Base-by-base conservation (phyloP, 2,888 invertebrate species). In the Eupithecia abbreviata region DNA sequence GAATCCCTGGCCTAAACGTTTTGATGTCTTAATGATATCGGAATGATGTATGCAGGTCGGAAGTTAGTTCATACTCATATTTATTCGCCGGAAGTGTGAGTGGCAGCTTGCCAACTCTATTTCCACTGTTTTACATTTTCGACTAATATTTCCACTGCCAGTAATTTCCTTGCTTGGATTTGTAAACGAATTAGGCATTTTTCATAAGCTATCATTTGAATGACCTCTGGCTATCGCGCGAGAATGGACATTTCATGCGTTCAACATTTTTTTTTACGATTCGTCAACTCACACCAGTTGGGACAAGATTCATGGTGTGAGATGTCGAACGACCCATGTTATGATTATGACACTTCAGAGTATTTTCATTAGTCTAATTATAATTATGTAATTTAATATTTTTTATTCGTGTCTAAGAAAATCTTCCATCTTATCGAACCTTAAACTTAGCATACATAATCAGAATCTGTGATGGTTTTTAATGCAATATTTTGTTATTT, bases 1-100 rank as follows among this genome's bases (percentile, higher is more conserved):
- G 69, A 69, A 47, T 4, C 86, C 82, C 47, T 69, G 30, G 47
- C 47, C 45, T 83, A 83, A 82, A 77, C 83, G 85, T 88, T 89
- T 87, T 91, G 92, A 94, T 93, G 90, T 93, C 93, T 93, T 93
- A 93, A 94, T 94, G 90, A 89, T 89, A 91, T 89, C 84, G 84
- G 87, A 87, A 86, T 93, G 92, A 93, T 93, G 90, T 90, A 93
- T 92, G 91, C 87, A 85, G 81, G 79, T 88, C 91, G 93, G 93
- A 93, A 93, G 88, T 84, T 10, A 81, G 69, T 66, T 42, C 41
- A 42, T 42, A 66, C 42, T 69, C 69, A 47, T 69, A 69, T 69
- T 49, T 69, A 69, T 49, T 18, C 47, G 47, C 47, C 69, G 69
- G 69, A 69, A 69, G 45, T 69, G 69, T 80, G 62, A 85, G 85